Base-by-base conservation (phyloP, 2,797 vertebrate species). In the Taenioides sp. region DNA sequence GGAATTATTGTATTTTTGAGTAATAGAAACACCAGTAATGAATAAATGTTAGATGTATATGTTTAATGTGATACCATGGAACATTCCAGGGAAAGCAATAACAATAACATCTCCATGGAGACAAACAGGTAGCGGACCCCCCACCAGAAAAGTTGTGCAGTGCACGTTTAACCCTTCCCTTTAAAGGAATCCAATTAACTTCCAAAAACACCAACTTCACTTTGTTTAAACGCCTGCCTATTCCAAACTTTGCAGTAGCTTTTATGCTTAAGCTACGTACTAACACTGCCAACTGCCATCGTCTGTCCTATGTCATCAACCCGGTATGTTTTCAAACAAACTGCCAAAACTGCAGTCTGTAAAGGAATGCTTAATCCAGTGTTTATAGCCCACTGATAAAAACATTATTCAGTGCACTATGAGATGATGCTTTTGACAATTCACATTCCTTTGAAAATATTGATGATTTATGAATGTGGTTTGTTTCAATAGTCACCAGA, bases 321-420 rank as follows among this genome's bases (percentile, higher is more conserved):
- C 22, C 22, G 0, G 9, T 57, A 54, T 54, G 22, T n/a, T 23
- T 17, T 59, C 7, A 6, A 11, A 62, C 34, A 23, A 40, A 40
- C 62, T 23, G 11, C 37, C 23, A 49, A 65, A 65, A 50, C 16
- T 17, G 7, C 12, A 27, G 1, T 64, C 11, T 64, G 10, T 22
- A 5, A 63, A 64, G 25, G 6, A 59, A 57, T 57, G 22, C 3
- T 10, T 57, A 25, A 57, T 57, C 22, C 54, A 62, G 27, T 31
- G 37, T 82, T 79, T 78, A 83, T 80, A 77, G 83, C 77, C 55
- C 71, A 66, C 79, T 60, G 62, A 83, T 75, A 79, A 18, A n/a
- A 73, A 70, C 68, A 73, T 75, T 80, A 7, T 70, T 50, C 31
- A 12, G 22, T 0, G 7, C 5, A 62, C 18, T 76, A 50, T 71